Base-by-base conservation (phyloP, 2,797 vertebrate species). In the Bucorvus abyssinicus region DNA sequence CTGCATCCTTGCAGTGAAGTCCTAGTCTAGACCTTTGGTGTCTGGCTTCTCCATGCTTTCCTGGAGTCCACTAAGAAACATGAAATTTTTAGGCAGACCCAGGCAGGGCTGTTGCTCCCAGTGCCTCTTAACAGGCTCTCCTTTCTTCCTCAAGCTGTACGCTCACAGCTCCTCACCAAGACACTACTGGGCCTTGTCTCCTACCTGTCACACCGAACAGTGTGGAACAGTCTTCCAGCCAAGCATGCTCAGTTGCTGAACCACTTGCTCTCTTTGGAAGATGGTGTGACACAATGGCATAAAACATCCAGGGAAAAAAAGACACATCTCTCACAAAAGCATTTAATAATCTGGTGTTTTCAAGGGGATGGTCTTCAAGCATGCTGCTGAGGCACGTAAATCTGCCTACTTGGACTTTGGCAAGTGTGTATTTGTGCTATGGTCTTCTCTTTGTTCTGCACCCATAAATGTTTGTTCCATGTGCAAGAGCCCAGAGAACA, bases 71-170 rank as follows among this genome's bases (percentile, higher is more conserved):
- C 20, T 24, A 57, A 49, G 36, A 59, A 36, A 49, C 2, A 4
- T 1, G 5, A 7, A 36, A 19, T 9, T 12, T 27, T 10, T 6
- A 53, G 45, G 55, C 63, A 60, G 36, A 40, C 6, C 14, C 13
- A 22, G 30, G 38, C 32, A 85, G 30, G 13, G 30, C 9, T 74
- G 26, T 40, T 40, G 32, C 9, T 55, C 14, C 27, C 20, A 0
- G 0, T 2, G 3, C 7, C 67, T 61, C 42, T 76, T 68, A 23
- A 47, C 55, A 50, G 32, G 10, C 30, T 59, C 16, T 42, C 10
- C 1, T 4, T 32, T 65, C 10, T n/a, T 57, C 24, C 40, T 10
- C 29, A 29, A 70, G 16, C 21, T 1, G 0, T 3, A 10, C 0
- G 0, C 23, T 69, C 38, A 26, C 32, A 50, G 26, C 13, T 65